phyloP scores from a whole-genome alignment of 2,888 invertebrate genomes.

The Acanthosepion lycidas region DNA sequence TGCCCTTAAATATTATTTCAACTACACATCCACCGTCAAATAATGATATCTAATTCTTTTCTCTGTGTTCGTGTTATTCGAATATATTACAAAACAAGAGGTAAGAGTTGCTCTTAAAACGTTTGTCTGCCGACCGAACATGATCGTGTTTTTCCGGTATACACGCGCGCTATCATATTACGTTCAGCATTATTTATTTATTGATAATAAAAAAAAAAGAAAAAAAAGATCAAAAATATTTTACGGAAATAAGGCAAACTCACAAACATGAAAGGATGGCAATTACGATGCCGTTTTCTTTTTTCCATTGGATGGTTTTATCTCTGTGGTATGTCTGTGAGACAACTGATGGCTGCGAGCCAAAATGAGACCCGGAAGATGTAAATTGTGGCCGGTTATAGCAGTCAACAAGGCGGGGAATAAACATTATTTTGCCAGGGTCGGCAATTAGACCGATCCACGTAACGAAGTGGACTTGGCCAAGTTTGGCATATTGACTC shows the following conservation, averaged over 20 bases:
- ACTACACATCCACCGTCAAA: too few relatives aligned
- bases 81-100: too few relatives aligned
- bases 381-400: slow-evolving; percentile 16
- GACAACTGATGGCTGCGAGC: neutral
- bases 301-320: neutral
- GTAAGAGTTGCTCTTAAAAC: too few relatives aligned
- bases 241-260: neutral
- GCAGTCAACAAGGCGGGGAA: neutral
- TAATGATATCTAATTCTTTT: too few relatives aligned
- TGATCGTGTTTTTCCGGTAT: too few relatives aligned
- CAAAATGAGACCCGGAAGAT: neutral
- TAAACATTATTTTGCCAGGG: neutral
- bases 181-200: too few relatives aligned
- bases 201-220: too few relatives aligned
- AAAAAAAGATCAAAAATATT: neutral
- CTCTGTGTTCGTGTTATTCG: too few relatives aligned
- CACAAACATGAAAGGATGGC: neutral
- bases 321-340: neutral
- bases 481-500: neutral
- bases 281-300: neutral
- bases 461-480: neutral
- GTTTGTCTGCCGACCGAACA: too few relatives aligned
- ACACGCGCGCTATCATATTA: too few relatives aligned
- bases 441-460: neutral
- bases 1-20: too few relatives aligned